A percentile compares a stretch with the other conserved stretches of the same genome.
Evolutionary conservation across 1,140 invertebrate species (phyloP).

Genomic region (Eulimnadia texana): DNA sequence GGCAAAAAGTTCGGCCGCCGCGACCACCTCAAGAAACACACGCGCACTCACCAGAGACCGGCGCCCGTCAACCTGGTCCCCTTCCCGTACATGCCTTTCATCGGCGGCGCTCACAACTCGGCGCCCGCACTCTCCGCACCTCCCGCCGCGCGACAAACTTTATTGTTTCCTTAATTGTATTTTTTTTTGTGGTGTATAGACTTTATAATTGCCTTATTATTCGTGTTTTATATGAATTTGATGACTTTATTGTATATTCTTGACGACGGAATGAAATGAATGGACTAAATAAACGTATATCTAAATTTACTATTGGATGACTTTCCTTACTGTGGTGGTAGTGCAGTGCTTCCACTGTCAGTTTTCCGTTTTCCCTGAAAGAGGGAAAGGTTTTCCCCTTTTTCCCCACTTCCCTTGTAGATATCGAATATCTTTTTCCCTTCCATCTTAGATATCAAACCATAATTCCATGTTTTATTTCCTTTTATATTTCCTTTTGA

Average conservation of each 20-base stretch:
- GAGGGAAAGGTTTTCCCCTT: no score
- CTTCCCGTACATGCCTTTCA: neutral
- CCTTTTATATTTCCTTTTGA: no score
- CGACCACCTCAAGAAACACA: constrained; percentile 74
- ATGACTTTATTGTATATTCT: neutral
- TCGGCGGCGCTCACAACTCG: neutral
- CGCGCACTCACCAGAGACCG: constrained; percentile 43
- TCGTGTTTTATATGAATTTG: neutral
- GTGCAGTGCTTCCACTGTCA: no score
- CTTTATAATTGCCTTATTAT: neutral
- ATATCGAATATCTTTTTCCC: no score
- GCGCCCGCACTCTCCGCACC: neutral
- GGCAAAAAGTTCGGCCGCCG: constrained; percentile 77
- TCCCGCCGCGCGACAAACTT: neutral
- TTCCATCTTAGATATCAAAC: no score
- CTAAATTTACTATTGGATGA: neutral
- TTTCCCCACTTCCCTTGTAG: no score
- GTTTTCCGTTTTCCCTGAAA: no score
- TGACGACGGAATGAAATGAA: neutral
- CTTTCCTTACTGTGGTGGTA: no score
- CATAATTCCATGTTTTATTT: no score
- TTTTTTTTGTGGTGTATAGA: neutral
- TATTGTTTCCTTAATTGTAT: neutral
- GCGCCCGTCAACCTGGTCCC: neutral
- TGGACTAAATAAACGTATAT: neutral